phyloP scores from a whole-genome alignment of 2,113 vertebrate species.

The Pteropus alecto region DNA sequence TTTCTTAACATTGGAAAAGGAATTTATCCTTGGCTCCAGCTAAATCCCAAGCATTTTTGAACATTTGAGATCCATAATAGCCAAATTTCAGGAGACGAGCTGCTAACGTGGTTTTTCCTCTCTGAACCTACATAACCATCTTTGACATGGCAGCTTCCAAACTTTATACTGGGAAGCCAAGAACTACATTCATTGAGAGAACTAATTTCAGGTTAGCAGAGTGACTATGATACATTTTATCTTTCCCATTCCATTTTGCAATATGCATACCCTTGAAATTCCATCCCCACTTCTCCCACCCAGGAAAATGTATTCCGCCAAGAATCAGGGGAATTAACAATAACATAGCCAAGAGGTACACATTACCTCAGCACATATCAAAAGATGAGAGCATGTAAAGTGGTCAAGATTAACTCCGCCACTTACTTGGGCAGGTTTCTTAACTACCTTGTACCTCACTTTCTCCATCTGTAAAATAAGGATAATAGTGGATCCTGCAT shows the following conservation, averaged over 20 bases:
- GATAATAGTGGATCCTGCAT: not conserved
- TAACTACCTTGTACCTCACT: not conserved
- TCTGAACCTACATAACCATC: not conserved
- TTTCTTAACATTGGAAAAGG: not conserved
- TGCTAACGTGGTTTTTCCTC: not conserved
- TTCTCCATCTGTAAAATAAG: not conserved
- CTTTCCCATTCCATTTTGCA: not conserved
- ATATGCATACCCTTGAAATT: not conserved
- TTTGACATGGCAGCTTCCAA: not conserved
- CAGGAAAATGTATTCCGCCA: not conserved
- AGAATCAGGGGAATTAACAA: not conserved
- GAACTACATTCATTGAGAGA: not conserved
- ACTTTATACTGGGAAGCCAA: not conserved
- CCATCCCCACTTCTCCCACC: too few species aligned
- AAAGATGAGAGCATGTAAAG: not conserved
- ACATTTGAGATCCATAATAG: not conserved
- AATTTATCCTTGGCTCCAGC: not conserved
- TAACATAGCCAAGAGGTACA: not conserved
- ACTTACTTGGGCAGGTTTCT: not conserved
- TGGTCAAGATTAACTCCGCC: not conserved
- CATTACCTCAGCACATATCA: not conserved
- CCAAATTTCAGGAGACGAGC: not conserved
- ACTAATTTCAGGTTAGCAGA: not conserved
- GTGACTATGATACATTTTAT: not conserved
- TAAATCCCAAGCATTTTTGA: not conserved